Evolutionary conservation across 2,113 vertebrate species (phyloP).

Genomic region (mouse (Mus musculus)): DNA sequence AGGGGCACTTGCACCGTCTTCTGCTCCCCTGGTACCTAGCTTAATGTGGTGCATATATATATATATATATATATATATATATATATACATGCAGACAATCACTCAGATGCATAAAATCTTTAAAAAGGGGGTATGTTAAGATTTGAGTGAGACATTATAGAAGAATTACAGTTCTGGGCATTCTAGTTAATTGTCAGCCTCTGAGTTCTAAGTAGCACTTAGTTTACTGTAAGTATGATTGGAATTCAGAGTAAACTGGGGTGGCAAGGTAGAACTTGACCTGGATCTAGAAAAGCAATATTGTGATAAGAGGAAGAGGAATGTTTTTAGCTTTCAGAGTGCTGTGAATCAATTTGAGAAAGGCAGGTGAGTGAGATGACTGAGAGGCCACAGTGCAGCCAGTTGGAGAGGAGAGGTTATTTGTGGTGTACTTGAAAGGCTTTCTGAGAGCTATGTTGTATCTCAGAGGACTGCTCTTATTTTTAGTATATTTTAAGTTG

Average conservation of each 20-base stretch:
- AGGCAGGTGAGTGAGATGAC: not conserved
- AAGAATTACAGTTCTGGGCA: conserved; percentile 13
- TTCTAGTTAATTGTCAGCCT: conserved; percentile 34
- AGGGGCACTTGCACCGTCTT: not conserved
- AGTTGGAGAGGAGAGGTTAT: not conserved
- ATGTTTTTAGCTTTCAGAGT: conserved; percentile 37
- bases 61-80: too few species aligned
- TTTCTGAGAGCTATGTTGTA: not conserved
- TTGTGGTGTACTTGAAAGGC: not conserved
- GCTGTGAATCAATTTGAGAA: conserved; percentile 38
- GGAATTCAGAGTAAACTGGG: conserved; percentile 50
- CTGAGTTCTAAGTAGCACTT: conserved; percentile 46
- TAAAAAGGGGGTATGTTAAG: not conserved
- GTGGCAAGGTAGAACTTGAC: not conserved
- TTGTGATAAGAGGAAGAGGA: conserved; percentile 39
- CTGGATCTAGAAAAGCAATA: conserved; percentile 48
- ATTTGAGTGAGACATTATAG: not conserved
- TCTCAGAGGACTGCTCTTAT: conserved; percentile 54
- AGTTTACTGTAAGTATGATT: not conserved
- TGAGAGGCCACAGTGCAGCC: not conserved
- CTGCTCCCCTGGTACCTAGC: not conserved
- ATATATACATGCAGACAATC: not conserved
- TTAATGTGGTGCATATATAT: not conserved
- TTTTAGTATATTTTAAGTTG: conserved; percentile 51
- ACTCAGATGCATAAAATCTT: not conserved